These are phyloP conservation scores for Acanthacorydalis orientalis DNA, from an alignment of 2,888 invertebrate species.

Conservation along the genomic window DNA sequence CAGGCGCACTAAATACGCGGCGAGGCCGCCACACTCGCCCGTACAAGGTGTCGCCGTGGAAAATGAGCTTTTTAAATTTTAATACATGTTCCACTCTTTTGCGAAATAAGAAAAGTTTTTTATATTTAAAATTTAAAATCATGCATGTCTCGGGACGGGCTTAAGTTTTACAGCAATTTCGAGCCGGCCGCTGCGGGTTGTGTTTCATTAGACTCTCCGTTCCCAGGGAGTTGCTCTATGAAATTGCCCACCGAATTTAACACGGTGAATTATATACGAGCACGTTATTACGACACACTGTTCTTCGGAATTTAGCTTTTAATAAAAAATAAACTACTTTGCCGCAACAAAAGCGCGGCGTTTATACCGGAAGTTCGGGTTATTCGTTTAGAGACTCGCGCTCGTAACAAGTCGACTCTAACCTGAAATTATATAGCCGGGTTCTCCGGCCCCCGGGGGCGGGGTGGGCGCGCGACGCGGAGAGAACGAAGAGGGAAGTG, in stretches of 20 bases:
- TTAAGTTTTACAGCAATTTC: not conserved
- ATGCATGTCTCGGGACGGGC: not conserved
- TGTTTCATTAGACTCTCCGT: not conserved
- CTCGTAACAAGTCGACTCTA: too few relatives aligned
- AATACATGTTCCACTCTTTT: constrained; percentile 3
- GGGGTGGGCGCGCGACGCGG: too few relatives aligned
- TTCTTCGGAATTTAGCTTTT: too few relatives aligned
- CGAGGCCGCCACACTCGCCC: too few relatives aligned
- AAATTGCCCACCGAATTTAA: constrained; percentile 4
- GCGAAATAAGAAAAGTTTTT: constrained; percentile 26
- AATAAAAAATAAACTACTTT: too few relatives aligned
- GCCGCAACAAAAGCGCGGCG: too few relatives aligned
- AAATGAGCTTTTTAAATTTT: constrained; percentile 4
- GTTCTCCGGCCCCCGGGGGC: too few relatives aligned
- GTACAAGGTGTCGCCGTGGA: constrained; percentile 1
- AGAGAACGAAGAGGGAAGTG: too few relatives aligned
- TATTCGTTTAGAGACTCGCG: too few relatives aligned
- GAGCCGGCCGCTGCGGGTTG: not conserved
- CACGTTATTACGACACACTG: not conserved
- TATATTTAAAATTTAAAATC: constrained; percentile 5
- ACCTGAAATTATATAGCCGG: too few relatives aligned
- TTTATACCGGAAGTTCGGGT: too few relatives aligned
- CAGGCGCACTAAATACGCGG: too few relatives aligned
- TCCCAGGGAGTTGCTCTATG: not conserved
- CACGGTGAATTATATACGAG: constrained; percentile 2